A percentile compares a stretch with the other conserved stretches of the same genome.
phyloP scores from a whole-genome alignment of 2,113 vertebrate species.

The Clarias macrocephalus region DNA sequence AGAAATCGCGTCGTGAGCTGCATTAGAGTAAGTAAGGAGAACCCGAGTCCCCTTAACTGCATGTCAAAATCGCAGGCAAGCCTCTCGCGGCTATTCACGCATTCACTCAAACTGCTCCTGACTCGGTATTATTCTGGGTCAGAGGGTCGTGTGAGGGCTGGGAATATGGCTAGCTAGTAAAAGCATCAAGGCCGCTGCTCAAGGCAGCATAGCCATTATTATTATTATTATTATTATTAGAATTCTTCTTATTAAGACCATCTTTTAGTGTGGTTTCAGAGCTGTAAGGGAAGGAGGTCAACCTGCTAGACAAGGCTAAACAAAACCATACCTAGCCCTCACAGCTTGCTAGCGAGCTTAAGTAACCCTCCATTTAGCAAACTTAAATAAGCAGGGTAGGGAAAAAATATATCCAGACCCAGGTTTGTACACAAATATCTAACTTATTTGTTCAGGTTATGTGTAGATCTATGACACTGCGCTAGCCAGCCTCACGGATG shows the following conservation, averaged over 20 bases:
- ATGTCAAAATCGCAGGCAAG: background rate
- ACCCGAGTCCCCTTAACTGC: background rate
- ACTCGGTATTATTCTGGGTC: constrained; percentile 10
- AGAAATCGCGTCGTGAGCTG: background rate
- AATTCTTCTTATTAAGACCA: no score
- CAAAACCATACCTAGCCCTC: constrained; percentile 42
- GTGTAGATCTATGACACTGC: no score
- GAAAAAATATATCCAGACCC: background rate
- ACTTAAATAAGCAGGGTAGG: background rate
- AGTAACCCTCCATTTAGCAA: constrained; percentile 54
- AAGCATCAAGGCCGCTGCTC: background rate
- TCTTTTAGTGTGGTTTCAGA: background rate
- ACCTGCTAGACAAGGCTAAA: constrained; percentile 24
- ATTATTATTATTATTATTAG: background rate
- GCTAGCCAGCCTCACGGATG: background rate
- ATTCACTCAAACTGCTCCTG: background rate
- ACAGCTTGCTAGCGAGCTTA: constrained; percentile 40
- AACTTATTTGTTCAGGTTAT: fast-evolving
- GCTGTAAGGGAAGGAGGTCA: background rate
- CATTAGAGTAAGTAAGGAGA: background rate
- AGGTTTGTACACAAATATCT: background rate
- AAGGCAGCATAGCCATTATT: background rate
- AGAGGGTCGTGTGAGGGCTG: background rate
- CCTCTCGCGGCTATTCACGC: background rate
- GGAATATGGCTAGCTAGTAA: background rate